These are phyloP conservation scores for Varroa destructor DNA, from an alignment of 1,140 invertebrate genomes.

Conservation along the genomic window DNA sequence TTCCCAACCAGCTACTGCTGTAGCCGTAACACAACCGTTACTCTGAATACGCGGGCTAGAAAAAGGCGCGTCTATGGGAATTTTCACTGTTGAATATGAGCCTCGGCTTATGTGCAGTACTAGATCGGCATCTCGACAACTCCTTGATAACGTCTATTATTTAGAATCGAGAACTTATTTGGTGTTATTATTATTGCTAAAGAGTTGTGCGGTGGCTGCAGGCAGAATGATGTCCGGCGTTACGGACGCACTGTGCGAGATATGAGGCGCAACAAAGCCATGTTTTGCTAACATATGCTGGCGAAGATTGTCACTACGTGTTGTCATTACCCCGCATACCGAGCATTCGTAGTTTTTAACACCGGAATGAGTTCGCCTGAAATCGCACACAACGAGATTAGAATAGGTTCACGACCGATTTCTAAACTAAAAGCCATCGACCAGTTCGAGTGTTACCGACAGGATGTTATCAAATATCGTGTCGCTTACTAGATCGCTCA, in stretches of 20 bases:
- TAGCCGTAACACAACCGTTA: too few species aligned
- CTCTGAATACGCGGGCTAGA: too few species aligned
- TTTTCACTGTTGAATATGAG: too few species aligned
- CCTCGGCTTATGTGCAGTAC: too few species aligned
- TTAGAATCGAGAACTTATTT: neutral
- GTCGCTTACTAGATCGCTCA: too few species aligned
- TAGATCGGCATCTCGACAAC: too few species aligned
- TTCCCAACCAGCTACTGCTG: too few species aligned
- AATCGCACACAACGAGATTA: neutral
- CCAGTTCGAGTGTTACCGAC: too few species aligned
- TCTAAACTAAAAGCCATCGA: too few species aligned
- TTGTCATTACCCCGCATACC: conserved; percentile 21
- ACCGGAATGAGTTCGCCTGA: conserved; percentile 6
- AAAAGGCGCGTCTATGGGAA: too few species aligned
- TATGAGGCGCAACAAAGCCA: conserved; percentile 17
- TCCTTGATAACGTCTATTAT: neutral
- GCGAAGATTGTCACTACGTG: conserved; percentile 16
- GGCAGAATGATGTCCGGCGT: conserved; percentile 20
- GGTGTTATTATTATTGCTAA: conserved; percentile 15
- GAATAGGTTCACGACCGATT: too few species aligned
- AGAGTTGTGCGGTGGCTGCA: neutral
- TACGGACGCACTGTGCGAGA: neutral
- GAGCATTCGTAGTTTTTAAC: conserved; percentile 26
- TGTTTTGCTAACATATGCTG: conserved; percentile 25
- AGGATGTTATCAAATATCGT: too few species aligned